Percentiles rank a stretch among this genome's conserved stretches.
Conservation (phyloP, 2,888 invertebrate genomes). For the Drosophila neonasuta region DNA sequence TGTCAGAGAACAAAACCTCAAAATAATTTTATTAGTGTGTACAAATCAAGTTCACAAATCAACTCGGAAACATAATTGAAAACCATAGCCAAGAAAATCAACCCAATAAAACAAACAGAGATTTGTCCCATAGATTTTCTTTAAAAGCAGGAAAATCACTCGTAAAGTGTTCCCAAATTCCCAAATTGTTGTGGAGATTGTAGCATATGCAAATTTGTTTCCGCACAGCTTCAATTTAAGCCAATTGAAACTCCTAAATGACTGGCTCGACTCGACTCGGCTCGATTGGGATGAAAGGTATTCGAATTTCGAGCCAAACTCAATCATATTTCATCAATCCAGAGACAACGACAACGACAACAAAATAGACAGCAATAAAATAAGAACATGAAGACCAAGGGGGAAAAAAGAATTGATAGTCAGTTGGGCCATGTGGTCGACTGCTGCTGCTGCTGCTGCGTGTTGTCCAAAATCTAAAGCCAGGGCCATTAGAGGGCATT, state of each 20-base stretch:
- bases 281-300: not conserved
- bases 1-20: no score
- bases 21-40: not conserved
- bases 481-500: slow-evolving; percentile 31
- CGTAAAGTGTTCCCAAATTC: slow-evolving; percentile 1
- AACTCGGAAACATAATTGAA: not conserved
- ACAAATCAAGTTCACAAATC: not conserved
- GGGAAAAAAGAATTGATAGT: slow-evolving; percentile 18
- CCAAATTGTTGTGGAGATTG: not conserved
- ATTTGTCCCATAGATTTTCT: not conserved
- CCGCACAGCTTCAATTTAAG: slow-evolving; percentile 13
- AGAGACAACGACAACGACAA: slow-evolving; percentile 41
- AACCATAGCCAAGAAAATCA: not conserved
- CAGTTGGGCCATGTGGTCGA: slow-evolving; percentile 5
- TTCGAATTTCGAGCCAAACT: slow-evolving; percentile 45
- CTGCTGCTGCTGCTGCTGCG: slow-evolving; percentile 13
- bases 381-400: slow-evolving; percentile 10
- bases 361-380: slow-evolving; percentile 60
- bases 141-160: not conserved
- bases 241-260: slow-evolving; percentile 23
- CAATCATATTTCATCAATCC: slow-evolving; percentile 72
- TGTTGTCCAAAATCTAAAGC: slow-evolving; percentile 26
- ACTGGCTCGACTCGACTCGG: slow-evolving; percentile 9
- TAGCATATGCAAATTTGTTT: slow-evolving; percentile 10
- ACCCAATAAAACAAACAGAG: not conserved